phyloP scores from a whole-genome alignment of 1,140 invertebrate genomes.

The Pachypsylla venusta region DNA sequence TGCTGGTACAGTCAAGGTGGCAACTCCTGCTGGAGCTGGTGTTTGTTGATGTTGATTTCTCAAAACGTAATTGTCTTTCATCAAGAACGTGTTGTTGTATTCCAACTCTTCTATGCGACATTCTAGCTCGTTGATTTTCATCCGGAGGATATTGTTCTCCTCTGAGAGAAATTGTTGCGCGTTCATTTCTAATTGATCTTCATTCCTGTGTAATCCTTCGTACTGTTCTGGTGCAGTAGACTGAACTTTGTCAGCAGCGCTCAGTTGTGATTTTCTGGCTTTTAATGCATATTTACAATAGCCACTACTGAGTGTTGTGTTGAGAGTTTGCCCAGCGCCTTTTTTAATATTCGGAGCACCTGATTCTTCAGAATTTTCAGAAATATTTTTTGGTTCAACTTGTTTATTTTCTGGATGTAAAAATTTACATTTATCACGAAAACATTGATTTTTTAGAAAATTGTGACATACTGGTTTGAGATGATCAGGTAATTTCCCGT shows the following conservation, averaged over 20 bases:
- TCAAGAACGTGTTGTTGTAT: slow-evolving; percentile 64
- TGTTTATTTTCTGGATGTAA: slow-evolving; percentile 15
- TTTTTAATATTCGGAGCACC: too few relatives aligned
- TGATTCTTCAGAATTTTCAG: too few relatives aligned
- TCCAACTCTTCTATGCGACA: slow-evolving; percentile 44
- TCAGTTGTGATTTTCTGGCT: too few relatives aligned
- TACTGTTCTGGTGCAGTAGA: too few relatives aligned
- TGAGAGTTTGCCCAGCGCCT: too few relatives aligned
- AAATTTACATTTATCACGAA: slow-evolving; percentile 39
- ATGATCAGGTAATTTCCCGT: slow-evolving; percentile 47
- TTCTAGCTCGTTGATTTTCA: slow-evolving; percentile 57
- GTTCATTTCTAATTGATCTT: not conserved
- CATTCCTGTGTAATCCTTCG: too few relatives aligned
- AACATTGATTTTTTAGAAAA: slow-evolving; percentile 56
- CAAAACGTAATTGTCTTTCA: slow-evolving; percentile 65
- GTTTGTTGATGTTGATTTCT: slow-evolving; percentile 43
- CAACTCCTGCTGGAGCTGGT: slow-evolving; percentile 20
- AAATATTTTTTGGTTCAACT: too few relatives aligned
- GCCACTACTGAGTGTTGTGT: too few relatives aligned
- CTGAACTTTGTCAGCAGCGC: too few relatives aligned
- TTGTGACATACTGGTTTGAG: slow-evolving; percentile 56
- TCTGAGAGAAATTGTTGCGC: slow-evolving; percentile 41
- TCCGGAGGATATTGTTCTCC: slow-evolving; percentile 52
- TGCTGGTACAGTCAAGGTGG: slow-evolving; percentile 34
- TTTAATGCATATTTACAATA: too few relatives aligned